Evolutionary conservation across 92 coral and sea anemone genomes (phyloP).

Genomic region (Bergia sp.): DNA sequence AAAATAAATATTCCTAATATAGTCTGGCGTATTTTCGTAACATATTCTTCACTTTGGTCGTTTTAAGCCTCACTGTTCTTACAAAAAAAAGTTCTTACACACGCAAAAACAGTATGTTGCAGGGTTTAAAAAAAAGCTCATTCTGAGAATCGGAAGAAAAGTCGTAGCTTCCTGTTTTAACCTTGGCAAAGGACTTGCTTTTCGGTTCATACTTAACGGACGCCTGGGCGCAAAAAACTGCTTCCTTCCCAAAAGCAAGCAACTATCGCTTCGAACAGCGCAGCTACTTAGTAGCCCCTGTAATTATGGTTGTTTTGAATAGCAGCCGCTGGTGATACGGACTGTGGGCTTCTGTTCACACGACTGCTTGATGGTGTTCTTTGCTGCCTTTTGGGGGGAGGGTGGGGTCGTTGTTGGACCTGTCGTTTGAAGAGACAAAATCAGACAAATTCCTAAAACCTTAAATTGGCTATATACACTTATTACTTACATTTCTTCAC

Average conservation of each 20-base stretch:
- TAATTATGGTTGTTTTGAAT: constrained; percentile 1
- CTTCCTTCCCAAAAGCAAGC: not conserved
- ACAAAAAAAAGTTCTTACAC: too few relatives aligned
- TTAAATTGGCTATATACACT: not conserved
- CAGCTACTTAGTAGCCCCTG: constrained; percentile 15
- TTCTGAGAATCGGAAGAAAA: too few relatives aligned
- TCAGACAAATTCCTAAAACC: not conserved
- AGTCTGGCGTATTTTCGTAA: too few relatives aligned
- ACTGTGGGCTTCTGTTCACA: constrained; percentile 37
- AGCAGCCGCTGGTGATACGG: constrained; percentile 33
- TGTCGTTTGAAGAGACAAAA: not conserved
- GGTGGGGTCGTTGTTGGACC: constrained; percentile 28
- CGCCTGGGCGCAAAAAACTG: not conserved
- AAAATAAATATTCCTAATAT: too few relatives aligned
- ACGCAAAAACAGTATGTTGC: too few relatives aligned
- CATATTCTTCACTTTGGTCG: too few relatives aligned
- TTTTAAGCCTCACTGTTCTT: too few relatives aligned
- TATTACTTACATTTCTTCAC: not conserved
- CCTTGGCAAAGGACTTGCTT: too few relatives aligned
- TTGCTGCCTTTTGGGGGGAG: constrained; percentile 31
- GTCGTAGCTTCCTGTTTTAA: too few relatives aligned
- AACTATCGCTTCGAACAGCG: not conserved
- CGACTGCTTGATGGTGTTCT: constrained; percentile 23
- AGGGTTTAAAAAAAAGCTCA: too few relatives aligned
- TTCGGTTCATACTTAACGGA: not conserved